These are phyloP conservation scores for Pachypanchax playfairii DNA, from an alignment of 2,113 vertebrate species.

Conservation along the genomic window DNA sequence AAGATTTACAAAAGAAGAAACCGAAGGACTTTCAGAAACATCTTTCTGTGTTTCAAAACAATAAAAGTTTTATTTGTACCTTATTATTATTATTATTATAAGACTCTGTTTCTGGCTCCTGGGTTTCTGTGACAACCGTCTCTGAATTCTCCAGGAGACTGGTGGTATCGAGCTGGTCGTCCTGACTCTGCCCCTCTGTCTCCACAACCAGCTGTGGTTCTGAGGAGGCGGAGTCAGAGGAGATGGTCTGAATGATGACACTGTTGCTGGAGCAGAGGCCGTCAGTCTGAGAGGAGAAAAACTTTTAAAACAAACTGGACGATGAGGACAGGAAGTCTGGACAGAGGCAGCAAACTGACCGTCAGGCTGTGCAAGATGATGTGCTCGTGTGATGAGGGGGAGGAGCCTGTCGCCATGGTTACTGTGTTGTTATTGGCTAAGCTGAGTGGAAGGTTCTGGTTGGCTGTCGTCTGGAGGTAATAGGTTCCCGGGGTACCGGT, in stretches of 20 bases:
- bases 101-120: constrained; percentile 58
- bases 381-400: constrained; percentile 93
- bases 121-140: constrained; percentile 68
- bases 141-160: constrained; percentile 77
- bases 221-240: constrained; percentile 84
- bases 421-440: constrained; percentile 87
- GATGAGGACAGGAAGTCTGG: neutral
- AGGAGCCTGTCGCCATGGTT: constrained; percentile 86
- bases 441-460: constrained; percentile 91
- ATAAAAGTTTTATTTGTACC: constrained; percentile 44
- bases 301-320: neutral
- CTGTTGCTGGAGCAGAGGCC: constrained; percentile 88
- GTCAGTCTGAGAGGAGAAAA: constrained; percentile 82
- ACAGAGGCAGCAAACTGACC: constrained; percentile 71
- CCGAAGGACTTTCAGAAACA: too few species aligned
- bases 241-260: constrained; percentile 94
- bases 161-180: constrained; percentile 74
- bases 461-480: constrained; percentile 91
- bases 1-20: too few species aligned
- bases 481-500: constrained; percentile 96
- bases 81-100: too few species aligned
- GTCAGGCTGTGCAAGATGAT: constrained; percentile 96
- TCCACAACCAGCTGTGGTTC: constrained; percentile 84
- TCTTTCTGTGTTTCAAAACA: too few species aligned
- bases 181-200: constrained; percentile 80